These are phyloP conservation scores for Hafferia zeledoni DNA, from an alignment of 2,797 vertebrate species.

Conservation along the genomic window DNA sequence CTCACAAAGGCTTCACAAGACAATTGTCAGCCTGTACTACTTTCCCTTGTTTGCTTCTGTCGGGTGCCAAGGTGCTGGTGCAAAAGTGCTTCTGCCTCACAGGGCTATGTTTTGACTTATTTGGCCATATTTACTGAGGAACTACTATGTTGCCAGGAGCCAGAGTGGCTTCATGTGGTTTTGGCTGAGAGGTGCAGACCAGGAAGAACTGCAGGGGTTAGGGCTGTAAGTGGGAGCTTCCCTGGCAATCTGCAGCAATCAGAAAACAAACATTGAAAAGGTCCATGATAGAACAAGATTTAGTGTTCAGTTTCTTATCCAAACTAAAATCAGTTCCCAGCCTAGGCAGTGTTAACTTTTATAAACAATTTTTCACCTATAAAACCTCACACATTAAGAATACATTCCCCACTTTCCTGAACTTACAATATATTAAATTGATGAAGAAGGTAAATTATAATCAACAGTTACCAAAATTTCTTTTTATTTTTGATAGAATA, in stretches of 20 bases:
- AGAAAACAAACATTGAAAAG: background rate
- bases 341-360: background rate
- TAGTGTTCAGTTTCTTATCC: background rate
- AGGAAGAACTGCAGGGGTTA: background rate
- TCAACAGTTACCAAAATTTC: background rate
- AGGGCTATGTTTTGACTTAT: background rate
- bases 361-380: background rate
- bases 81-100: background rate
- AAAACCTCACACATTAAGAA: background rate
- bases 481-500: background rate
- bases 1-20: background rate
- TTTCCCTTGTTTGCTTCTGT: background rate
- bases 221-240: background rate
- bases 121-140: background rate
- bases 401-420: background rate
- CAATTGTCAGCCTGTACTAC: rapidly evolving
- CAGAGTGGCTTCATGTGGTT: background rate
- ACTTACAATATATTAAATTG: background rate
- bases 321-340: background rate
- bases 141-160: background rate
- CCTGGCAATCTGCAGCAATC: background rate
- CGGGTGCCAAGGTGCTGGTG: background rate
- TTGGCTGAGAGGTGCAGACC: background rate
- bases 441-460: background rate
- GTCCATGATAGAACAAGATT: background rate